Evolutionary conservation across 2,888 invertebrate species (phyloP).

Genomic region (Eristalis arbustorum): DNA sequence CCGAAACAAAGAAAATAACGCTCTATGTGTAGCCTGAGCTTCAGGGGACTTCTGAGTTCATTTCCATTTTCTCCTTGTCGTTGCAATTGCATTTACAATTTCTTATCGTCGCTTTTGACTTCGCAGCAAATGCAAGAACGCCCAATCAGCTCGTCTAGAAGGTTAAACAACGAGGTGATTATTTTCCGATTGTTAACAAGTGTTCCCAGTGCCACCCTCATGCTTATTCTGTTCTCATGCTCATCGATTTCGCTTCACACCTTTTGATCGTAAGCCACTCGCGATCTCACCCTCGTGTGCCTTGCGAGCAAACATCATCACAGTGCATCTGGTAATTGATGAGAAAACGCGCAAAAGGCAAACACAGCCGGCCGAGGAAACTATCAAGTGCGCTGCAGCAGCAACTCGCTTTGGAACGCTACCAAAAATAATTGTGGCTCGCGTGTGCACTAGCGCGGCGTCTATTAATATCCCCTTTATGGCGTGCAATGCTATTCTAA

Average conservation of each 20-base stretch:
- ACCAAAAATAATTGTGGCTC: not conserved
- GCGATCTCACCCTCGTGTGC: not conserved
- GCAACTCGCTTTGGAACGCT: not conserved
- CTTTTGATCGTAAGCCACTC: not conserved
- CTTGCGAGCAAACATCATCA: not conserved
- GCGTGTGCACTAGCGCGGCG: not conserved
- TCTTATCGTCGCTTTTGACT: not conserved
- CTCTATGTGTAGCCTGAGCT: no score
- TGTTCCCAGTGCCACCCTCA: not conserved
- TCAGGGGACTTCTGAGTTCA: not conserved
- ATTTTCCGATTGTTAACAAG: not conserved
- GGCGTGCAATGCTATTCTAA: not conserved
- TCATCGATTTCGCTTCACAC: not conserved
- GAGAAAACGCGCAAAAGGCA: conserved; percentile 13
- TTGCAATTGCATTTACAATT: not conserved
- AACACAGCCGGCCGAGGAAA: not conserved
- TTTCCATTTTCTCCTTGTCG: not conserved
- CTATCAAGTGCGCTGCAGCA: not conserved
- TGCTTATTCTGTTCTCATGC: not conserved
- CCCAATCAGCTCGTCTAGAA: not conserved
- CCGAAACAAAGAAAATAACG: no score
- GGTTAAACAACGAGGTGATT: not conserved
- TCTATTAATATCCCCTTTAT: not conserved
- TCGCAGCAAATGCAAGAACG: not conserved
- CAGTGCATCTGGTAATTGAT: conserved; percentile 19